Percentiles rank a stretch among this genome's conserved stretches.
phyloP scores from a whole-genome alignment of 2,888 invertebrate genomes.

The Incurvaria masculella region DNA sequence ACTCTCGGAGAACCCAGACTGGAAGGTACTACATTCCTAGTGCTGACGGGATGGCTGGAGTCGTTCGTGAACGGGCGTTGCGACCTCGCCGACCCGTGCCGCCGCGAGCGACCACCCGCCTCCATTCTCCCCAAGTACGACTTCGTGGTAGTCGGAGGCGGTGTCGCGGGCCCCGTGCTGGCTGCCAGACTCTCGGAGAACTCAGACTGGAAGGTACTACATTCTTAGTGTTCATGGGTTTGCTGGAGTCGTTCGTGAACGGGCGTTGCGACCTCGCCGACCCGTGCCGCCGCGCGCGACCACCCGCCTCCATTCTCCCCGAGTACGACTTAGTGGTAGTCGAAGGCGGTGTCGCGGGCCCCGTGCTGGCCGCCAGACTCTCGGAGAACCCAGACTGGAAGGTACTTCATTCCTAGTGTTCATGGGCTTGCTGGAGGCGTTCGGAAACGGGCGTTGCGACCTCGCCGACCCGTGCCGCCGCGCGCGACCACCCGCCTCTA shows the following conservation, averaged over 20 bases:
- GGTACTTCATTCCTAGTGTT: constrained; percentile 59
- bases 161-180: constrained; percentile 62
- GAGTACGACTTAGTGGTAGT: constrained; percentile 65
- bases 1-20: constrained; percentile 61
- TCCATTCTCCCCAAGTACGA: constrained; percentile 54
- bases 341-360: constrained; percentile 62
- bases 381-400: constrained; percentile 62
- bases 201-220: constrained; percentile 61
- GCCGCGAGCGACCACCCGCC: constrained; percentile 46
- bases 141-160: constrained; percentile 65
- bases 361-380: constrained; percentile 55
- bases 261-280: constrained; percentile 57
- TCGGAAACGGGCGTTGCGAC: constrained; percentile 56
- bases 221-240: constrained; percentile 62
- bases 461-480: constrained; percentile 60
- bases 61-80: constrained; percentile 58
- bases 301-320: constrained; percentile 34
- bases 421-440: constrained; percentile 63
- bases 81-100: constrained; percentile 58
- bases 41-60: constrained; percentile 65
- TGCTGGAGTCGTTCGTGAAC: constrained; percentile 60
- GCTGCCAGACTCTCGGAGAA: constrained; percentile 65
- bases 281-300: constrained; percentile 56
- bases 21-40: constrained; percentile 61
- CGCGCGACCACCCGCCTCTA: constrained; percentile 35